These are phyloP conservation scores for Camelus dromedarius DNA, from an alignment of 2,113 vertebrate genomes.

Conservation along the genomic window DNA sequence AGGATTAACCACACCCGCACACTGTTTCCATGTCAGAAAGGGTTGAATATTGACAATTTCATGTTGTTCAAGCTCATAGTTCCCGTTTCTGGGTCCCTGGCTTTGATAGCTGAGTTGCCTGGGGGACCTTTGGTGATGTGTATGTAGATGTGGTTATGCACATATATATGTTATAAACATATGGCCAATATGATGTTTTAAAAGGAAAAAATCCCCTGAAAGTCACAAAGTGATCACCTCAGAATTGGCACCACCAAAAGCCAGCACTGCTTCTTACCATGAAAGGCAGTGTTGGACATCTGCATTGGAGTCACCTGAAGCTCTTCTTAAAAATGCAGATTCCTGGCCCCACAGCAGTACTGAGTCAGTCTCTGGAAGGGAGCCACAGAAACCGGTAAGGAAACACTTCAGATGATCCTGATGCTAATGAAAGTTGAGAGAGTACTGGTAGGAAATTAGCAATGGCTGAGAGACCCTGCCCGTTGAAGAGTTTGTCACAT, in stretches of 20 bases:
- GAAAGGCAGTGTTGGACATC: too few species aligned
- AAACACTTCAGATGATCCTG: not conserved
- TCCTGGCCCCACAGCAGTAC: not conserved
- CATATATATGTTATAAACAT: not conserved
- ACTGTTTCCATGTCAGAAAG: not conserved
- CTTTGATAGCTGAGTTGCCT: not conserved
- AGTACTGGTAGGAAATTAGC: not conserved
- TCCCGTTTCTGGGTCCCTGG: not conserved
- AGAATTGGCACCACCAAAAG: not conserved
- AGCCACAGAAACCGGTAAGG: not conserved
- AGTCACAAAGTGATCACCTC: not conserved
- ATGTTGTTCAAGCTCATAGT: not conserved
- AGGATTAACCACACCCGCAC: not conserved
- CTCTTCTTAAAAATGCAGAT: not conserved
- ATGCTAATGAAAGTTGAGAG: not conserved
- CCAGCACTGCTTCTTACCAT: not conserved
- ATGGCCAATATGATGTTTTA: not conserved
- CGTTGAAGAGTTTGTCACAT: not conserved
- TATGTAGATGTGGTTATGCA: not conserved
- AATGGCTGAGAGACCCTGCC: not conserved
- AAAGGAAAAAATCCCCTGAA: not conserved
- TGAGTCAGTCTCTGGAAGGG: not conserved
- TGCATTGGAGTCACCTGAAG: not conserved
- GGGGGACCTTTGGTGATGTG: not conserved
- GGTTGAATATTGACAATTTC: not conserved